Evolutionary conservation across 1,140 invertebrate genomes (phyloP), one percentile per base, ranked within the genome.

Genomic region (Charaxes varanes): DNA sequence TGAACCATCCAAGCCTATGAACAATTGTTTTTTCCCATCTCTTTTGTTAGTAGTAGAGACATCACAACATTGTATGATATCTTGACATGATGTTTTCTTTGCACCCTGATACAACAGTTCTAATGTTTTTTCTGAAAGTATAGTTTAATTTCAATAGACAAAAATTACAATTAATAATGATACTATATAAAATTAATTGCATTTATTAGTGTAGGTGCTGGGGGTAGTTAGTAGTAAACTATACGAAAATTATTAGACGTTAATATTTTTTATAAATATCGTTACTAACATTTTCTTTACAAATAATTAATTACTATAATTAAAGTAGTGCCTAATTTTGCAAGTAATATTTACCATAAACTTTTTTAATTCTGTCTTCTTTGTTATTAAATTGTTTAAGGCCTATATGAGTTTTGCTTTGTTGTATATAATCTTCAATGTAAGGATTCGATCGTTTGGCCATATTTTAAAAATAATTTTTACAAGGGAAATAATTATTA

Each of bases 331-430:
- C 18, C 26, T 11, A 40, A 10, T 34, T 6, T 33, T 13, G 19
- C 21, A 14, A 21, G 6, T 8, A 10, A 32, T 21, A 44, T 10
- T 41, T 67, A 81, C 73, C 71, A 15, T 78, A 78, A 38, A 81
- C 66, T 66, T 69, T 66, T 44, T 70, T 46, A 7, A 81, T 34
- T 47, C 63, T 53, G 18, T 69, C 55, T 48, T 78, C 62, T 42
- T 77, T 81, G 50, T 81, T 81, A 30, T 74, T 77, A 32, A 71
- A 71, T 45, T 74, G 68, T 41, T 79, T 81, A 2, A 74, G 15
- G 8, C 70, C 61, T 10, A 78, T 40, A 32, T 77, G 61, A 22
- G 62, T 52, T 71, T 81, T 81, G 16, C 70, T 70, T 63, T 81
- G 73, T 3, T 58, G 62, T 21, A 78, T 34, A 42, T 54, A 77